Evolutionary conservation across 2,888 invertebrate species (phyloP).

Genomic region (Crioceris asparagi): DNA sequence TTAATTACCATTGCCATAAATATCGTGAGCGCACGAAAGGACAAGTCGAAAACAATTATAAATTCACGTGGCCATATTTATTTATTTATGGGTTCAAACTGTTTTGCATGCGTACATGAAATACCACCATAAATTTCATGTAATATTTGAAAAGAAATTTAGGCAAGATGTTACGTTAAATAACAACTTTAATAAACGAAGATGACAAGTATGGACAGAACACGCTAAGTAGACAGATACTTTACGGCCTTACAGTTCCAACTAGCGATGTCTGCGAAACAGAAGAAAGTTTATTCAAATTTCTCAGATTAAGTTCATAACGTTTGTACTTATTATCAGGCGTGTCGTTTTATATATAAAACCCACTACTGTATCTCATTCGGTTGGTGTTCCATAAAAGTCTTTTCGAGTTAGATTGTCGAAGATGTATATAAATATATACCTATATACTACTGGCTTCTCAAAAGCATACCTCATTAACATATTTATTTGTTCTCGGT

Average conservation of each 20-base stretch:
- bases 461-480: no score
- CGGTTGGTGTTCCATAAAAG: no score
- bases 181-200: conserved; percentile 27
- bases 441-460: no score
- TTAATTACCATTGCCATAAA: conserved; percentile 4
- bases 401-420: no score
- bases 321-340: no score
- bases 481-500: conserved; percentile 7
- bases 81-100: conserved; percentile 14
- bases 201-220: conserved; percentile 28
- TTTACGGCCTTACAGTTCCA: conserved; percentile 19
- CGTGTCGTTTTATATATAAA: no score
- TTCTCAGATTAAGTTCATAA: no score
- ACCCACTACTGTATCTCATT: no score
- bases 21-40: conserved; percentile 3
- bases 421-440: no score
- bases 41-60: conserved; percentile 12
- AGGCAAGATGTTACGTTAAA: conserved; percentile 26
- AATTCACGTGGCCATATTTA: conserved; percentile 13
- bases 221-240: conserved; percentile 25
- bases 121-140: conserved; percentile 15
- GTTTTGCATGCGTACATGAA: conserved; percentile 19
- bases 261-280: conserved; percentile 20
- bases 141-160: conserved; percentile 22
- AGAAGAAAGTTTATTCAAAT: not conserved